Conservation (phyloP, 2,797 vertebrate species). For the Avahi laniger region DNA sequence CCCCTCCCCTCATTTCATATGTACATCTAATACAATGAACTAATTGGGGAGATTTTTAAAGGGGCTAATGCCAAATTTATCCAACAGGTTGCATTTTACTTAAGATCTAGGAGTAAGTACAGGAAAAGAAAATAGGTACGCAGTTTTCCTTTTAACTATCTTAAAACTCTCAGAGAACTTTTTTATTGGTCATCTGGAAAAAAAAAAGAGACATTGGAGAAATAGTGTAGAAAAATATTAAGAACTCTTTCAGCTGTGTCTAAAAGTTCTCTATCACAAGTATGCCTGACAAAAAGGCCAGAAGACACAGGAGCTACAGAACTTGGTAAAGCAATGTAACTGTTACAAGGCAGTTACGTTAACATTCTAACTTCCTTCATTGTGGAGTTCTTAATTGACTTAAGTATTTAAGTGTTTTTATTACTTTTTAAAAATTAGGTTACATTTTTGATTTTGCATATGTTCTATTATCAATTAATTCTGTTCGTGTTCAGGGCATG, state of each 20-base stretch:
- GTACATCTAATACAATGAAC: slow-evolving; percentile 55
- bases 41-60: slow-evolving; percentile 76
- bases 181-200: slow-evolving; percentile 61
- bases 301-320: background rate
- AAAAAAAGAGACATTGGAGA: slow-evolving; percentile 4
- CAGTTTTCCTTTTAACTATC: slow-evolving; percentile 66
- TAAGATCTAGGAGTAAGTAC: slow-evolving; percentile 71
- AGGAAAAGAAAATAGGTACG: slow-evolving; percentile 70
- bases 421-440: background rate
- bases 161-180: background rate
- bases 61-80: slow-evolving; percentile 69
- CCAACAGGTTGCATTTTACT: slow-evolving; percentile 79
- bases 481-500: background rate
- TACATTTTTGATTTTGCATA: background rate
- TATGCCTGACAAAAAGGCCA: background rate
- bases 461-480: slow-evolving; percentile 26
- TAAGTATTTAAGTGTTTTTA: background rate
- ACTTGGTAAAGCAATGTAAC: background rate
- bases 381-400: slow-evolving; percentile 6
- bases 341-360: background rate
- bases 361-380: background rate
- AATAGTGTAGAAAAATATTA: background rate
- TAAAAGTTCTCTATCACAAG: background rate
- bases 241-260: background rate
- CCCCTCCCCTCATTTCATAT: background rate